Base-by-base conservation (phyloP, 2,888 invertebrate genomes). In the Tortrix viridana region DNA sequence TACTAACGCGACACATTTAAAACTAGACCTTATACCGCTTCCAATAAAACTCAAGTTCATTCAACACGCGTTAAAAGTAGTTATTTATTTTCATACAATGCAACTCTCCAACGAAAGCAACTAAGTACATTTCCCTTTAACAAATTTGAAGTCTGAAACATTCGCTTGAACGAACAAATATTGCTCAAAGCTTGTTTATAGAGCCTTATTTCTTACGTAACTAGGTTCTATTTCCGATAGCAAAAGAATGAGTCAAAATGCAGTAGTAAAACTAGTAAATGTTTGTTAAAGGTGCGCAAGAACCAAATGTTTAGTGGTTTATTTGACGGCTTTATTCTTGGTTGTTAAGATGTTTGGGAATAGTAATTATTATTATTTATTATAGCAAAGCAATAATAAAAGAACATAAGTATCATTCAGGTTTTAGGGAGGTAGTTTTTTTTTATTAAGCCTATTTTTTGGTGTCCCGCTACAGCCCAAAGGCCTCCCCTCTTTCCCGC, bases 261-360 rank as follows among this genome's bases (percentile, higher is more conserved):
- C 47, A 54, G 41, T 16, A 16, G 41, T 23, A 12, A 9, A 9
- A 54, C 26, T 16, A 16, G 41, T 23, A 12, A 9, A 9, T 54
- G 65, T 72, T 72, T 68, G 60, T 62, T 19, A 1, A 69, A 65
- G 67, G 67, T 59, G 69, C 66, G 60, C 46, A 48, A 69, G 60
- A 60, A 66, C 67, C 66, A 67, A 71, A 69, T 67, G 70, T 69
- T 71, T 71, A 49, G 61, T 67, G 32, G 64, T 69, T 65, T 68
- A 70, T 67, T 54, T 32, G 60, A 23, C 48, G 60, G 56, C 46
- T 54, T 26, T 48, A 32, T 49, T 16, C 43, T 26, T 41, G 48
- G 19, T 23, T 23, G 14, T 46, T 14, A 46, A 38, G 47, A 41
- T 53, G 38, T 60, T 20, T 32, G 1, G 12, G 32, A 12, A 9